phyloP scores from a whole-genome alignment of 2,888 invertebrate genomes.

The Drosophila mimetica region DNA sequence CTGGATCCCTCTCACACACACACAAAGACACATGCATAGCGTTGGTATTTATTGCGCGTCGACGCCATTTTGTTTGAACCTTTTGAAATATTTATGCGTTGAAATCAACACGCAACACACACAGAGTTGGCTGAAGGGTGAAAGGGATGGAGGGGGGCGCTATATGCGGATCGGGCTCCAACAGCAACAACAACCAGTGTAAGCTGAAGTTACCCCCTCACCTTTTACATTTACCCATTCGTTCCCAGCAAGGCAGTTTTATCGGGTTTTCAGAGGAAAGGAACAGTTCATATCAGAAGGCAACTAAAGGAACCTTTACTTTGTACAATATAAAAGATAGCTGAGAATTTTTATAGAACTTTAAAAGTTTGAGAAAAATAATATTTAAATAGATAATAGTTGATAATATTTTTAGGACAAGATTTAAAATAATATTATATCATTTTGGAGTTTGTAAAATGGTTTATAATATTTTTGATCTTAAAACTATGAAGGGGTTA shows the following conservation, averaged over 20 bases:
- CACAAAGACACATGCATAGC: conserved; percentile 36
- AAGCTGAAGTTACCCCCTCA: conserved; percentile 26
- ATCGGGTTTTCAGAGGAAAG: neutral
- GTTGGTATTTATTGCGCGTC: conserved; percentile 77
- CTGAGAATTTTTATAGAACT: no score
- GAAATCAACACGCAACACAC: conserved; percentile 78
- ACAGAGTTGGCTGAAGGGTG: conserved; percentile 25
- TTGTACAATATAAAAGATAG: no score
- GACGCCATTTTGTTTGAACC: conserved; percentile 79
- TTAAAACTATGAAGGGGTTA: no score
- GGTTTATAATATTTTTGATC: no score
- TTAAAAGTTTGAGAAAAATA: no score
- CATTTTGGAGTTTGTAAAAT: no score
- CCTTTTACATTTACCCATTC: neutral
- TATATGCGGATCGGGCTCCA: conserved; percentile 1
- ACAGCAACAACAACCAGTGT: conserved; percentile 45
- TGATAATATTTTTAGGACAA: no score
- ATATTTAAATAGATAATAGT: no score
- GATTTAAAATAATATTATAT: no score
- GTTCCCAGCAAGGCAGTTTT: neutral
- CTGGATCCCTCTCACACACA: conserved; percentile 11
- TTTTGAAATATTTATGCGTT: conserved; percentile 78
- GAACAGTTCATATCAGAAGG: neutral
- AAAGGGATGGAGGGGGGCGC: conserved; percentile 7
- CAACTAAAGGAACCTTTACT: no score